Evolutionary conservation across 2,888 invertebrate species (phyloP).

Genomic region (Melanostoma scalare): DNA sequence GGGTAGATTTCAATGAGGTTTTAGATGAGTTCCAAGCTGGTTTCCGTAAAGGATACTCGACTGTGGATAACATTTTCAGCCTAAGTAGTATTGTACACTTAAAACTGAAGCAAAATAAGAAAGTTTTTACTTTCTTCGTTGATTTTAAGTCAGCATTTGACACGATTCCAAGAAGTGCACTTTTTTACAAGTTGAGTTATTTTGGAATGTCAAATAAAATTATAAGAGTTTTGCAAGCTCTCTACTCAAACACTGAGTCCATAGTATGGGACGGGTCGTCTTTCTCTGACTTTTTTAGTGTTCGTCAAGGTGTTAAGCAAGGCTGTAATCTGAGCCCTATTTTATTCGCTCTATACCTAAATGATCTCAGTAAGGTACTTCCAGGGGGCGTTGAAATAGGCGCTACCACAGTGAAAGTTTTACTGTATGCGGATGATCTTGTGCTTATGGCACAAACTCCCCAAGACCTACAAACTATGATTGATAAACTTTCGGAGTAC

Average conservation of each 20-base stretch:
- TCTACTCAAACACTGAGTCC: no score
- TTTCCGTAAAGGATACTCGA: not conserved
- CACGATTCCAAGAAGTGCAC: no score
- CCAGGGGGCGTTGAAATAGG: not conserved
- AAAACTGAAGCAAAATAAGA: not conserved
- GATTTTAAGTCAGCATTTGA: no score
- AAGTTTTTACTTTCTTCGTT: slow-evolving; percentile 6
- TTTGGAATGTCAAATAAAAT: no score
- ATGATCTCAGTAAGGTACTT: slow-evolving; percentile 4
- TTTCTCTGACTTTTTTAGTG: no score
- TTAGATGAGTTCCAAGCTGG: slow-evolving; percentile 1
- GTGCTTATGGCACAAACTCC: slow-evolving; percentile 8
- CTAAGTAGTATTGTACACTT: not conserved
- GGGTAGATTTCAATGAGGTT: not conserved
- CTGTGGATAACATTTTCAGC: slow-evolving; percentile 4
- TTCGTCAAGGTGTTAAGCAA: slow-evolving; percentile 8
- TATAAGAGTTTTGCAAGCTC: no score
- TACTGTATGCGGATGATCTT: slow-evolving; percentile 26
- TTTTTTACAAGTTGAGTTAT: no score
- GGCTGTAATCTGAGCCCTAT: not conserved
- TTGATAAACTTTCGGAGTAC: no score
- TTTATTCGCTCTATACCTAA: not conserved
- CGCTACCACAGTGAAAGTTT: not conserved
- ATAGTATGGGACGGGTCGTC: no score
- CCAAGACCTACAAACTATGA: not conserved